A percentile compares a stretch with the other conserved stretches of the same genome.
Evolutionary conservation across 1,140 invertebrate genomes (phyloP).

Genomic region (Armadillidium nasatum): DNA sequence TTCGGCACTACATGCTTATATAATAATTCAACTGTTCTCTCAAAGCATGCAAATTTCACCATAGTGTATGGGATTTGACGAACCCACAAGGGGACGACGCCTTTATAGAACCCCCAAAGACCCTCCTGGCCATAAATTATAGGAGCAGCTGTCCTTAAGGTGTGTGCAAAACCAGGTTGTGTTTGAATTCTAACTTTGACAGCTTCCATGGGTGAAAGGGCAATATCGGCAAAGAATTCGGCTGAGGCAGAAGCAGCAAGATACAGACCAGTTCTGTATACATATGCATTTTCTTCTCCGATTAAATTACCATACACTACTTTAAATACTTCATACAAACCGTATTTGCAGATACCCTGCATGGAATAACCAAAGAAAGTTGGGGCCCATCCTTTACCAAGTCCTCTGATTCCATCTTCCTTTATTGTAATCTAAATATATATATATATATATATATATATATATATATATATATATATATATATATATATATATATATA

Average conservation of each 20-base stretch:
- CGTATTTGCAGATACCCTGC: slow-evolving; percentile 68
- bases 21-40: slow-evolving; percentile 90
- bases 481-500: too few species aligned
- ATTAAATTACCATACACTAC: slow-evolving; percentile 74
- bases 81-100: slow-evolving; percentile 93
- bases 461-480: too few species aligned
- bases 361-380: slow-evolving; percentile 96
- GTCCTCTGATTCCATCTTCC: slow-evolving; percentile 85
- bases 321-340: slow-evolving; percentile 84
- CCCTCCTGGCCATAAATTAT: slow-evolving; percentile 79
- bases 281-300: slow-evolving; percentile 90
- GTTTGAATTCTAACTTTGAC: slow-evolving; percentile 96
- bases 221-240: slow-evolving; percentile 99
- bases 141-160: slow-evolving; percentile 81
- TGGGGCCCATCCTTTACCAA: slow-evolving; percentile 96
- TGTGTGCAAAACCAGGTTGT: slow-evolving; percentile 85
- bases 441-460: too few species aligned
- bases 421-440: slow-evolving; percentile 59
- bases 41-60: slow-evolving; percentile 99
- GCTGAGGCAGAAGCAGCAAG: slow-evolving; percentile 92
- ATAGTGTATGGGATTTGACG: slow-evolving; percentile 99
- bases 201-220: slow-evolving; percentile 96
- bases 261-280: slow-evolving; percentile 89
- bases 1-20: slow-evolving; percentile 93
- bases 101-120: slow-evolving; percentile 82